phyloP scores from a whole-genome alignment of 2,113 vertebrate genomes.

The Anas platyrhynchos region DNA sequence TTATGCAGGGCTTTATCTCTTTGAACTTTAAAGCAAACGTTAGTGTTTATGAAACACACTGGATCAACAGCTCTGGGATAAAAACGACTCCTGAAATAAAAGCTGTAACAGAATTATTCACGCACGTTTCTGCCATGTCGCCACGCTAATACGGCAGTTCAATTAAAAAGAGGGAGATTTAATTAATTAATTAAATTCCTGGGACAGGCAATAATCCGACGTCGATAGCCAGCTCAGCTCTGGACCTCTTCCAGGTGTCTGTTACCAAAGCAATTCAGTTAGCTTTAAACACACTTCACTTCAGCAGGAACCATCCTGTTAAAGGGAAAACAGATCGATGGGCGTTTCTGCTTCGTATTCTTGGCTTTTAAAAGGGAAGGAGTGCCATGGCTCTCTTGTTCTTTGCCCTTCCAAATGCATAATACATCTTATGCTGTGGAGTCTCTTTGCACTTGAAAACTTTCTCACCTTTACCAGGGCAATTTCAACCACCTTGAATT shows the following conservation, averaged over 20 bases:
- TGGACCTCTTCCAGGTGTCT: background rate
- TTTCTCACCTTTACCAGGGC: background rate
- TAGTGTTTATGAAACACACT: background rate
- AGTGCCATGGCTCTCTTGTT: rapidly evolving
- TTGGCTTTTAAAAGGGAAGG: background rate
- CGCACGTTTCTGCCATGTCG: background rate
- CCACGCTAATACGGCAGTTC: background rate
- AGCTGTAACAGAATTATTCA: background rate
- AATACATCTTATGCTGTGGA: rapidly evolving
- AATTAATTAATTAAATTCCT: background rate
- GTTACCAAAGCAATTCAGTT: background rate
- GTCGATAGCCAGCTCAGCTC: background rate
- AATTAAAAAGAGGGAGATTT: background rate
- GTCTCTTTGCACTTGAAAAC: background rate
- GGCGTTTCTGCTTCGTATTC: background rate
- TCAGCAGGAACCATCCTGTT: background rate
- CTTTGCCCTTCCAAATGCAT: background rate
- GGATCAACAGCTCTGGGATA: background rate
- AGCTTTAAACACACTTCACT: background rate
- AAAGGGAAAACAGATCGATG: background rate
- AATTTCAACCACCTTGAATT: background rate
- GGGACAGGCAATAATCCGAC: background rate
- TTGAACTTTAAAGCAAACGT: background rate
- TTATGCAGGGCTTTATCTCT: background rate
- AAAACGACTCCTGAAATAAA: background rate